A percentile compares a stretch with the other conserved stretches of the same genome.
phyloP scores from a whole-genome alignment of 2,797 vertebrate genomes.

The Bucorvus abyssinicus region DNA sequence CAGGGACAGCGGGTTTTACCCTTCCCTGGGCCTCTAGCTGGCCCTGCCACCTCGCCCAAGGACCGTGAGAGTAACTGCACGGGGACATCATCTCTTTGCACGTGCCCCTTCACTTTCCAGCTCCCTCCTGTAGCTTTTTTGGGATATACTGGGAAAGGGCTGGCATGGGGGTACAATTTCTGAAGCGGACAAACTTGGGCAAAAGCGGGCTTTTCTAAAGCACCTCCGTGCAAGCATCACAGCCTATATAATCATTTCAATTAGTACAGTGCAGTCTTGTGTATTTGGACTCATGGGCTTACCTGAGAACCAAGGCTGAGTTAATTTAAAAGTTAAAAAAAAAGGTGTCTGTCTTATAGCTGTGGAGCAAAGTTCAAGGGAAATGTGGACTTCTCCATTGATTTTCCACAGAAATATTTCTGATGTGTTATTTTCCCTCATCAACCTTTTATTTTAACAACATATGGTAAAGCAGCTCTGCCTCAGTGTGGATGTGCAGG shows the following conservation, averaged over 20 bases:
- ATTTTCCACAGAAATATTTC: neutral
- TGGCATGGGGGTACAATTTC: neutral
- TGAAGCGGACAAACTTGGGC: neutral
- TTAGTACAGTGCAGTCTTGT: neutral
- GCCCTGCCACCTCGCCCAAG: neutral
- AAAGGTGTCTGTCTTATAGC: neutral
- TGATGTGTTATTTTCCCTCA: neutral
- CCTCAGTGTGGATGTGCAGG: slow-evolving; percentile 28
- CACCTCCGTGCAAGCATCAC: neutral
- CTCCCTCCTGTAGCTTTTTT: neutral
- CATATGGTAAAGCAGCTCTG: slow-evolving; percentile 14
- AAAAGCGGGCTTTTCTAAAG: neutral
- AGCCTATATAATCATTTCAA: neutral
- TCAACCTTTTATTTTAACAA: neutral
- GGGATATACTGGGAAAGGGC: neutral
- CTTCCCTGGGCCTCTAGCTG: neutral
- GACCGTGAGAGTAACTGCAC: neutral
- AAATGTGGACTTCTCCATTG: neutral
- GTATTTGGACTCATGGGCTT: slow-evolving; percentile 17
- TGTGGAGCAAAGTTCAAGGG: neutral
- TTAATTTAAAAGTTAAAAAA: neutral
- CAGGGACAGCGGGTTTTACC: neutral
- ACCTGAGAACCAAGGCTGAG: slow-evolving; percentile 12
- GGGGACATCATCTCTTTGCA: neutral
- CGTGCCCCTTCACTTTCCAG: neutral